Evolutionary conservation across 1,140 invertebrate genomes (phyloP).

Genomic region (Papilio glaucus): DNA sequence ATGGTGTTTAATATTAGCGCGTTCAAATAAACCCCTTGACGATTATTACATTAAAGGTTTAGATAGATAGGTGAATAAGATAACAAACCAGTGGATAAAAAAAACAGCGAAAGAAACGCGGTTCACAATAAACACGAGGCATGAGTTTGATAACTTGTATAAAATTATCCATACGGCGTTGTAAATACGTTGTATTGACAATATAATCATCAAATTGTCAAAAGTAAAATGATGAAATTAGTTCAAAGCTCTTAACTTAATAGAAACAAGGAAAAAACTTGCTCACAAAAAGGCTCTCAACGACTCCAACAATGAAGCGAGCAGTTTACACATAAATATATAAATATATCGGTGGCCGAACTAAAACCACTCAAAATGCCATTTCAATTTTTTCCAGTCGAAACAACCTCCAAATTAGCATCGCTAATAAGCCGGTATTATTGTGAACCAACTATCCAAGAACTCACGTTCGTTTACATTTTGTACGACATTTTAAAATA

Average conservation of each 20-base stretch:
- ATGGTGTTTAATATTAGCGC: too few species aligned
- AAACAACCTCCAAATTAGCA: slow-evolving; percentile 77
- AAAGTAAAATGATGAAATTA: slow-evolving; percentile 13
- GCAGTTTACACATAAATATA: slow-evolving; percentile 73
- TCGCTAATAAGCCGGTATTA: slow-evolving; percentile 71
- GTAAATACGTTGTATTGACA: neutral
- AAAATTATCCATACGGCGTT: neutral
- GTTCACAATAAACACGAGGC: too few species aligned
- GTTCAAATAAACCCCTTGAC: too few species aligned
- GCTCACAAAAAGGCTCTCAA: slow-evolving; percentile 38
- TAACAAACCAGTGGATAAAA: too few species aligned
- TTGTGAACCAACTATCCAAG: slow-evolving; percentile 45
- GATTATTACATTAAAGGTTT: too few species aligned
- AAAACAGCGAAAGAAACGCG: too few species aligned
- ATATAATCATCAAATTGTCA: slow-evolving; percentile 16
- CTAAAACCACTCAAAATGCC: slow-evolving; percentile 78
- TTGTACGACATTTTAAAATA: slow-evolving; percentile 1
- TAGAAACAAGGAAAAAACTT: slow-evolving; percentile 15
- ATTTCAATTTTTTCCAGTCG: slow-evolving; percentile 66
- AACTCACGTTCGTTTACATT: slow-evolving; percentile 34
- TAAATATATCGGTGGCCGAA: slow-evolving; percentile 76
- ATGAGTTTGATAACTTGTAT: too few species aligned
- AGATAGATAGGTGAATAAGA: too few species aligned
- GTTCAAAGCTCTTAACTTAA: slow-evolving; percentile 3
- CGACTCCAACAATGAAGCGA: slow-evolving; percentile 45